Evolutionary conservation across 2,113 vertebrate genomes (phyloP).

Genomic region (Spermophilus dauricus): DNA sequence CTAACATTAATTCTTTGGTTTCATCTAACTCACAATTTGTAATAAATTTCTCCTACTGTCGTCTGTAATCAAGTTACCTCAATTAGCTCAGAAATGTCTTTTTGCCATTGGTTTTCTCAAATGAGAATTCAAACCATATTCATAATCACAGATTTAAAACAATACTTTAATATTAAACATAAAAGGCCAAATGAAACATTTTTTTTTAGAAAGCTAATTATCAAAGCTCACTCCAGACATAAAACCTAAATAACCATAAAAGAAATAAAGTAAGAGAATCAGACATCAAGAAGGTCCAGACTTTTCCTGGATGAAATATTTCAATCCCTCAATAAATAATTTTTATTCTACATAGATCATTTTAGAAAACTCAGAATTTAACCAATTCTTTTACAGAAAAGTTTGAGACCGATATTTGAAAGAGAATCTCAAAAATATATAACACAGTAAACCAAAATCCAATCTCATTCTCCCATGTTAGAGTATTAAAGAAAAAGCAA

Average conservation of each 20-base stretch:
- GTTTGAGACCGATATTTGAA: conserved; percentile 9
- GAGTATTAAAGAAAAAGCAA: background rate
- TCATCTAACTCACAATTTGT: background rate
- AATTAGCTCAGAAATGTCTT: conserved; percentile 26
- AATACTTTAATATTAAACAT: conserved; percentile 5
- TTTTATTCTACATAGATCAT: conserved; percentile 29
- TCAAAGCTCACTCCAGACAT: conserved; percentile 3
- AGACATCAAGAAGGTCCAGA: background rate
- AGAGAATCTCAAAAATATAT: background rate
- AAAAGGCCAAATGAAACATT: conserved; percentile 40
- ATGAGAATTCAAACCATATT: background rate
- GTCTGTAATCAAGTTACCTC: background rate
- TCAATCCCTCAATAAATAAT: background rate
- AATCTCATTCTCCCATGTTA: conserved; percentile 15
- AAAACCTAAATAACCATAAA: conserved; percentile 15
- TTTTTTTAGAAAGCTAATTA: background rate
- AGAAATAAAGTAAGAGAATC: background rate
- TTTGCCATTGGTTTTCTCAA: background rate
- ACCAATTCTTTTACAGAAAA: conserved; percentile 32
- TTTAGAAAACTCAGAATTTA: conserved; percentile 19
- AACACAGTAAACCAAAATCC: background rate
- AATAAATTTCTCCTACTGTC: conserved; percentile 26
- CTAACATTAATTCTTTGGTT: background rate
- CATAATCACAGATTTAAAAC: background rate
- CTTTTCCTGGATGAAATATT: background rate